Evolutionary conservation across 2,888 invertebrate species (phyloP), one percentile per base, ranked within the genome.

Genomic region (Argyra leucocephala): DNA sequence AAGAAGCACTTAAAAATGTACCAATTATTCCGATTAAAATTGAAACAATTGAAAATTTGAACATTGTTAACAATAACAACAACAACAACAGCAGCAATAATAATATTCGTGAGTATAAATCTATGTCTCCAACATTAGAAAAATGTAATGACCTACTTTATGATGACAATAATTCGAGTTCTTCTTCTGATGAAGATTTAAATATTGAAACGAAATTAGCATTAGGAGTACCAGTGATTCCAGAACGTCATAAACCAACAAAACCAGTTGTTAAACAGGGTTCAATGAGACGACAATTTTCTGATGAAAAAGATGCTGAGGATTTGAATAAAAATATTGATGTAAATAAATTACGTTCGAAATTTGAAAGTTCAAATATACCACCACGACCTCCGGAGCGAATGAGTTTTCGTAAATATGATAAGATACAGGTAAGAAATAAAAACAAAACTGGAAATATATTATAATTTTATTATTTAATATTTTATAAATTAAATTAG

Each of bases 281-380:
- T 57, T 78, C 78, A 3, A 62, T 78, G 61, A 74, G 77, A 23
- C 72, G 76, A 18, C 75, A 76, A 61, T 78, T 75, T 69, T 74
- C 70, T 24, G 78, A 78, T 63, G 78, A 76, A 65, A 74, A 78
- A 60, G 75, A 74, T 65, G 76, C 77, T 3, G 69, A 69, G 18
- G 75, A 78, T 65, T 68, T 78, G 15, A 78, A 77, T 31, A 78
- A 78, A 65, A 64, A 67, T 22, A 37, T 63, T 22, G 61, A 64
- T 31, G 78, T 78, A 3, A 78, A 78, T 62, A 78, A 78, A 68
- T 68, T 78, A 22, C 78, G 78, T 61, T 75, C 76, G 0, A 74
- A 74, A 3, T 78, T 78, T 63, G 78, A 76, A 48, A n/a, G 48
- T 48, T 48, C 48, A 48, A 15, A 48, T 48, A 18, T 48, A 5